Evolutionary conservation across 1,140 invertebrate genomes (phyloP).

Genomic region (Drosophila mojavensis): DNA sequence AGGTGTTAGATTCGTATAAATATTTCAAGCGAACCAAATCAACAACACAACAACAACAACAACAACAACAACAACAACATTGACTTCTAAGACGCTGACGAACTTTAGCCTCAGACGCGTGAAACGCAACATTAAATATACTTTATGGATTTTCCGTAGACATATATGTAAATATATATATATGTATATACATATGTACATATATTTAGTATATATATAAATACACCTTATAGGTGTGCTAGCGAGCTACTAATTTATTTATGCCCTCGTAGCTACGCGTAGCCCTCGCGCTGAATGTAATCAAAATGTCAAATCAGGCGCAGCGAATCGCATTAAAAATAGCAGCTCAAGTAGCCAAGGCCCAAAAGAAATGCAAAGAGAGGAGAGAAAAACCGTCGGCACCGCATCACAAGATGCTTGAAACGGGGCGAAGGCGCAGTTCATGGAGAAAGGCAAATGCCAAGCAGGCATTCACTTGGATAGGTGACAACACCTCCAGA

Average conservation of each 20-base stretch:
- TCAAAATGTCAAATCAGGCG: slow-evolving; percentile 57
- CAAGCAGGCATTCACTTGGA: not conserved
- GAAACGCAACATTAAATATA: slow-evolving; percentile 47
- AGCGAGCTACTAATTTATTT: slow-evolving; percentile 13
- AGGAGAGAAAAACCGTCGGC: not conserved
- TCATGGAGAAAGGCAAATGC: not conserved
- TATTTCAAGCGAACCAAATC: slow-evolving; percentile 49
- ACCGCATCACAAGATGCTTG: slow-evolving; percentile 11
- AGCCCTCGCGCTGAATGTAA: slow-evolving; percentile 24
- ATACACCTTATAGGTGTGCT: too few relatives aligned
- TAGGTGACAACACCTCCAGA: slow-evolving; percentile 6
- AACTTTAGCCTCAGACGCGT: slow-evolving; percentile 27
- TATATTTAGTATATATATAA: too few relatives aligned
- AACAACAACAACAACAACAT: not conserved
- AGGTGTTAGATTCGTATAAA: slow-evolving; percentile 51
- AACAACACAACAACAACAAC: slow-evolving; percentile 24
- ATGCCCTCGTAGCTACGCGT: slow-evolving; percentile 4
- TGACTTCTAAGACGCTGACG: slow-evolving; percentile 10
- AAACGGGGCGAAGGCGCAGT: not conserved
- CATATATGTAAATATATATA: slow-evolving; percentile 36
- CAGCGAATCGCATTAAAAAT: slow-evolving; percentile 52
- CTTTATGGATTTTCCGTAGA: slow-evolving; percentile 47
- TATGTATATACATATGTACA: not conserved
- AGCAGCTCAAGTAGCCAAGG: slow-evolving; percentile 19
- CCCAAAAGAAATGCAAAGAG: not conserved